Evolutionary conservation across 2,113 vertebrate genomes (phyloP).

Genomic region (Pygoscelis adeliae): DNA sequence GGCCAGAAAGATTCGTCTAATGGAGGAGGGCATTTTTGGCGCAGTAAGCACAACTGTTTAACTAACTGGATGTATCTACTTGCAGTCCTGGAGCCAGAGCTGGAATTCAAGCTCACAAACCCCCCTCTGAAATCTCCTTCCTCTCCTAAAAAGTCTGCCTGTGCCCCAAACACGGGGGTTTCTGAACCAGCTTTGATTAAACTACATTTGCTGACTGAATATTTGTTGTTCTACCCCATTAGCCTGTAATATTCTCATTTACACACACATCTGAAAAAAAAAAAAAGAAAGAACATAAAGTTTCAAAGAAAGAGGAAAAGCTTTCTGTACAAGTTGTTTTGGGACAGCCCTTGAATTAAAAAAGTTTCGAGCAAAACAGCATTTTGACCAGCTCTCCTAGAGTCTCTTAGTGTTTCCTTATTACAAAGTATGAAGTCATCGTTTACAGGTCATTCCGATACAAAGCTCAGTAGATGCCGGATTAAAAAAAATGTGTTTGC

Average conservation of each 20-base stretch:
- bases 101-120: background rate
- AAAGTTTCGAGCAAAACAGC: background rate
- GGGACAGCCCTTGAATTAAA: background rate
- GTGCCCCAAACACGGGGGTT: background rate
- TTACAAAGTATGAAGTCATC: background rate
- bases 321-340: background rate
- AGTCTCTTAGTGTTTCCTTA: background rate
- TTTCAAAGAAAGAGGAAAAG: background rate
- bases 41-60: background rate
- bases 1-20: background rate
- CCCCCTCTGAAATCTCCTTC: background rate
- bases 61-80: background rate
- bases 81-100: background rate
- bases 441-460: background rate
- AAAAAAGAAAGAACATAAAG: background rate
- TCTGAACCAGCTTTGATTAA: background rate
- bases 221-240: background rate
- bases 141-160: background rate
- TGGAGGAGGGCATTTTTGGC: background rate
- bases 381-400: background rate
- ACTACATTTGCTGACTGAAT: fast-evolving
- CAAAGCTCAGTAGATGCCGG: background rate
- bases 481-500: background rate
- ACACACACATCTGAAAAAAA: background rate
- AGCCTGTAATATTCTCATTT: background rate